Evolutionary conservation across 2,797 vertebrate genomes (phyloP), one percentile per base, ranked within the genome.

Genomic region (Caiman crocodilus): DNA sequence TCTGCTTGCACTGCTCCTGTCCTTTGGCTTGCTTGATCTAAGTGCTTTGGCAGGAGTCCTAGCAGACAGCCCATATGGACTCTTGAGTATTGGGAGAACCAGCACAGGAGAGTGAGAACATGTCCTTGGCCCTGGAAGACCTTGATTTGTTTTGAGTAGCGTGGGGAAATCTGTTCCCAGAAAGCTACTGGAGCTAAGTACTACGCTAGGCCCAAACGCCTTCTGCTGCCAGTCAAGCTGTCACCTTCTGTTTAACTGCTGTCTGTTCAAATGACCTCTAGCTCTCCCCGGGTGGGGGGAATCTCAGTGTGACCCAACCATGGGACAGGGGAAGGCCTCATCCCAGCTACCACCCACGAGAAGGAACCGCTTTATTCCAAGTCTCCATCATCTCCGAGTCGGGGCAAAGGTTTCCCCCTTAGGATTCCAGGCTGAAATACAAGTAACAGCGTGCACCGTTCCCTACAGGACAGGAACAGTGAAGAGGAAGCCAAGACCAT

Each of bases 381-480:
- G 28, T 92, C 76, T 94, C 42, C 85, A 94, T 88, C 93, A 82
- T 58, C 79, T 80, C 87, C 89, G 87, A 80, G n/a, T 81, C 91
- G 90, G 67, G 0, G 2, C n/a, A 50, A 91, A 95, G 88, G 93
- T 94, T 90, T 95, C 84, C 90, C 79, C 92, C 85, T 77, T 92
- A 88, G 87, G 90, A 16, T 85, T 94, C 89, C 89, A 95, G 92
- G 90, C 96, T 95, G 91, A 97, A 96, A 95, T 87, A 69, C 90
- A 96, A 93, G 76, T 96, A 97, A 96, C 94, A 96, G 96, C 93
- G 84, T 90, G 88, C 2, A 86, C 95, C 85, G 0, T 85, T 93
- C 90, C 42, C 42, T 85, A 94, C 63, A 91, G 69, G 79, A 91
- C 82, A 93, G 84, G 84, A 92, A 88, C 85, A 12, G 42, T 92